Evolutionary conservation across 2,113 vertebrate genomes (phyloP).

Genomic region (Connochaetes taurinus): DNA sequence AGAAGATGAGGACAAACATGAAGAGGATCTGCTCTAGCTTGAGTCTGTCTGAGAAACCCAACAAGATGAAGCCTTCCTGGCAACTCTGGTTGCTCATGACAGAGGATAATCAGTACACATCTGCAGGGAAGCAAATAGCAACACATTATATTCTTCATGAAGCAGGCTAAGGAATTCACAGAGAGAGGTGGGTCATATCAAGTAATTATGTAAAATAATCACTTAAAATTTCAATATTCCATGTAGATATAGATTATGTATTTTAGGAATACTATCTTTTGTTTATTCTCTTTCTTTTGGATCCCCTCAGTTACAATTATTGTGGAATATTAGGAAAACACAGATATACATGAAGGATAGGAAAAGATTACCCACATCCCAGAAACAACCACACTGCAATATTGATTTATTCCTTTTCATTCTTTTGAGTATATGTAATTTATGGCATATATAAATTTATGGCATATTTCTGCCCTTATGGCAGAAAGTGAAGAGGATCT

Average conservation of each 20-base stretch:
- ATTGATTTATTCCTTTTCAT: neutral
- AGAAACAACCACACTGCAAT: neutral
- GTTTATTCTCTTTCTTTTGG: neutral
- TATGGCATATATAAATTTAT: too few relatives aligned
- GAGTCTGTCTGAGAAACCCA: constrained; percentile 52
- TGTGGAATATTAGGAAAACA: neutral
- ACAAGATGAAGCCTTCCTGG: constrained; percentile 45
- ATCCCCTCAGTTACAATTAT: neutral
- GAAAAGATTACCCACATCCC: neutral
- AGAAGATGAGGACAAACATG: constrained; percentile 41
- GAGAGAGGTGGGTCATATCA: neutral
- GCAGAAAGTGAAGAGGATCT: too few relatives aligned
- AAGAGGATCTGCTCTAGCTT: constrained; percentile 39
- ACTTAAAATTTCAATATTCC: neutral
- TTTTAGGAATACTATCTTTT: neutral
- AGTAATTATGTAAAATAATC: neutral
- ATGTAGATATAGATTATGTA: neutral
- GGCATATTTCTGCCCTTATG: too few relatives aligned
- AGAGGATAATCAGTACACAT: neutral
- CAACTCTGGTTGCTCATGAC: constrained; percentile 56
- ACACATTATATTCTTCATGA: neutral
- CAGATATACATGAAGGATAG: neutral
- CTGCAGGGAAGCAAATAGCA: neutral
- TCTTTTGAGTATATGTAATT: neutral
- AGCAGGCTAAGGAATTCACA: neutral